Evolutionary conservation across 2,797 vertebrate genomes (phyloP).

Genomic region (Myripristis jacobus): DNA sequence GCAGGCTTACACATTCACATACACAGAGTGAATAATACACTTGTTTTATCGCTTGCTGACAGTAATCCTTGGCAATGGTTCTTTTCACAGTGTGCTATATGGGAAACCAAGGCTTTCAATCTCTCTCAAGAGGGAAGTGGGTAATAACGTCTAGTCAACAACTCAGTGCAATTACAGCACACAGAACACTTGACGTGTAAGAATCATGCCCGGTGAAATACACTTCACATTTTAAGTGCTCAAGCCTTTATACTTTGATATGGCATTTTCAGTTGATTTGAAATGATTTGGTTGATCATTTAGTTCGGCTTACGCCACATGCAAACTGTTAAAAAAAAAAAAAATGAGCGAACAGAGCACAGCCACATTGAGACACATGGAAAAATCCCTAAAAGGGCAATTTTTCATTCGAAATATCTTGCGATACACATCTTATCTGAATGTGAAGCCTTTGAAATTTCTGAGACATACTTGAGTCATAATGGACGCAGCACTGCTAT

Average conservation of each 20-base stretch:
- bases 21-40: conserved; percentile 33
- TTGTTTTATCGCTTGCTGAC: conserved; percentile 62
- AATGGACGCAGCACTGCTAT: conserved; percentile 24
- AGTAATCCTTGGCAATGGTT: conserved; percentile 50
- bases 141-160: not conserved
- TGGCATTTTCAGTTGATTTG: conserved; percentile 4
- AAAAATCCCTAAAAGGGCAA: conserved; percentile 24
- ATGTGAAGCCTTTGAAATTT: conserved; percentile 39
- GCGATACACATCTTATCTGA: conserved; percentile 62
- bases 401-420: conserved; percentile 39
- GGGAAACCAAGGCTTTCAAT: conserved; percentile 38
- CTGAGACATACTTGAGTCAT: conserved; percentile 33
- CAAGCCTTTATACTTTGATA: conserved; percentile 20
- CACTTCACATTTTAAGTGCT: conserved; percentile 10
- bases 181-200: conserved; percentile 2
- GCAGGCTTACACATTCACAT: conserved; percentile 3
- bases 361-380: conserved; percentile 1
- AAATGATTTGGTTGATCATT: conserved; percentile 20
- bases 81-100: conserved; percentile 14
- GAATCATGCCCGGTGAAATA: conserved; percentile 18
- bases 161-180: not conserved
- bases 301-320: conserved; percentile 3
- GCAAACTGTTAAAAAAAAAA: conserved; percentile 12
- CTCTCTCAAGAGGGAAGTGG: conserved; percentile 18
- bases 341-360: not conserved